Percentiles rank a stretch among this genome's conserved stretches.
Conservation (phyloP, 2,113 vertebrate species). For the Capricornis sumatraensis region DNA sequence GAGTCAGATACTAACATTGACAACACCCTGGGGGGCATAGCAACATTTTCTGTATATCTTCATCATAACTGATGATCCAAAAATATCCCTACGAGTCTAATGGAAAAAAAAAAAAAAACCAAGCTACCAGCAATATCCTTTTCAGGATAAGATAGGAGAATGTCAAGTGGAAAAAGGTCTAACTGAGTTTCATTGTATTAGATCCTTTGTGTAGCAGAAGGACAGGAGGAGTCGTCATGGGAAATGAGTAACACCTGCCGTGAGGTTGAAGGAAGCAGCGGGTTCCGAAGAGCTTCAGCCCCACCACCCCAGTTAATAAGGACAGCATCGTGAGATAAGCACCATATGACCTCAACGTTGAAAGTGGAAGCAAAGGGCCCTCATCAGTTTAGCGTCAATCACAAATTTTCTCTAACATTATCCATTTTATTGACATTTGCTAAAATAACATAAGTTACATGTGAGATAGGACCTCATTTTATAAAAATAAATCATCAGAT, state of each 20-base stretch:
- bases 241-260: not conserved
- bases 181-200: not conserved
- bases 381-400: not conserved
- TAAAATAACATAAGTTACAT: not conserved
- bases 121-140: not conserved
- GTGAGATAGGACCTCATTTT: not conserved
- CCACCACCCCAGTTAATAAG: not conserved
- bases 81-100: too few species aligned
- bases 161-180: not conserved
- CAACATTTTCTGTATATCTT: too few species aligned
- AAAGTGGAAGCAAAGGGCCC: not conserved
- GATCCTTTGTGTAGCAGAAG: not conserved
- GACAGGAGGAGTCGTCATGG: not conserved
- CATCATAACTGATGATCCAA: too few species aligned
- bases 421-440: not conserved
- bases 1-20: too few species aligned
- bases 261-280: not conserved
- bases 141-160: not conserved
- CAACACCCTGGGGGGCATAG: too few species aligned
- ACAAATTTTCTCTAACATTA: not conserved
- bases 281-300: not conserved
- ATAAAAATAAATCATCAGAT: not conserved
- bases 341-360: not conserved
- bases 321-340: not conserved
- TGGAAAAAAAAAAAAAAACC: too few species aligned